Conservation (phyloP, 2,888 invertebrate genomes). For the Oligia fasciuncula region DNA sequence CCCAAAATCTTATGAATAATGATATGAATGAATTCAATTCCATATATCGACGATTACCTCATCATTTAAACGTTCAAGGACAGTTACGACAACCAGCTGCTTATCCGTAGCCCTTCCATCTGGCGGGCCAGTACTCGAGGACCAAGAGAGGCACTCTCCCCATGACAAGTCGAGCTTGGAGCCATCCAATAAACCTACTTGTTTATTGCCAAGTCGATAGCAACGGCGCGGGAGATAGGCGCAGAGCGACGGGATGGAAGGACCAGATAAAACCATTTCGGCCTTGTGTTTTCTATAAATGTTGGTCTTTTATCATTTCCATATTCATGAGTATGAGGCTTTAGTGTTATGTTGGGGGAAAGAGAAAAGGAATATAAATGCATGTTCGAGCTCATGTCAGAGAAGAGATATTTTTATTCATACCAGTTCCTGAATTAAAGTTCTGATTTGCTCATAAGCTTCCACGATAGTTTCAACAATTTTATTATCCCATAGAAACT, state of each 20-base stretch:
- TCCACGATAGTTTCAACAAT: background rate
- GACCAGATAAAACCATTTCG: constrained; percentile 37
- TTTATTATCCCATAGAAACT: no score
- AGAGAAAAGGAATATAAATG: constrained; percentile 2
- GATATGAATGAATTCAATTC: constrained; percentile 1
- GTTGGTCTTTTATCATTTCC: constrained; percentile 37
- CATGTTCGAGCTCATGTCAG: background rate
- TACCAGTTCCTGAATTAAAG: background rate
- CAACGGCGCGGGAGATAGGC: constrained; percentile 30
- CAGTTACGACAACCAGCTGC: constrained; percentile 38
- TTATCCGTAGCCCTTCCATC: constrained; percentile 40
- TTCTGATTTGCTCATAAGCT: background rate
- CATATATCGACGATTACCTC: background rate
- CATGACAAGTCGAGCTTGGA: constrained; percentile 65
- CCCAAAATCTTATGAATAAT: background rate
- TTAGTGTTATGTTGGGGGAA: background rate
- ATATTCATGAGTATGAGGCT: constrained; percentile 5
- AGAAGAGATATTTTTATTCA: background rate
- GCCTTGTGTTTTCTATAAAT: constrained; percentile 35
- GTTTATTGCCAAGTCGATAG: constrained; percentile 71
- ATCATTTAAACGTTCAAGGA: constrained; percentile 19
- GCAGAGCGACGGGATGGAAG: constrained; percentile 36
- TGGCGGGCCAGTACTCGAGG: constrained; percentile 37
- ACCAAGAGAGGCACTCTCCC: constrained; percentile 38
- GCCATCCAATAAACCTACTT: constrained; percentile 72